Evolutionary conservation across 1,140 invertebrate species (phyloP), one percentile per base, ranked within the genome.

Genomic region (Caenorhabditis remanei): DNA sequence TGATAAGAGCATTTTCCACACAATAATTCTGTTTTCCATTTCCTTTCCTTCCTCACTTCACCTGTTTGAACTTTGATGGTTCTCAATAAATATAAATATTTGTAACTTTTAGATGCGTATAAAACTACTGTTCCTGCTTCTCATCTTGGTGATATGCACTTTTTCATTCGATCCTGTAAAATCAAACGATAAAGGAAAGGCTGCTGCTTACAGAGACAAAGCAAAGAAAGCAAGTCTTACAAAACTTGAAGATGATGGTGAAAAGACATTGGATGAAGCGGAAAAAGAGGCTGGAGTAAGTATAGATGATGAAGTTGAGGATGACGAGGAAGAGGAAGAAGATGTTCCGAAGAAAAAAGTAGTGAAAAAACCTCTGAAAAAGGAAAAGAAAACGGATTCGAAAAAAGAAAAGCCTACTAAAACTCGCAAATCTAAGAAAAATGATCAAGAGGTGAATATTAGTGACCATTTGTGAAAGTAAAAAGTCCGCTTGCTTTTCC

Each of bases 61-160:
- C 40, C 19, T 43, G 19, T 46, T 71, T 13, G 5, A 24, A 19
- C 14, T 71, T 16, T 24, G 61, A 71, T 7, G 5, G 65, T 8
- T 4, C 14, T 43, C n/a, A 0, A 6, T 7, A 63, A 63, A 8
- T 0, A 32, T 32, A n/a, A n/a, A 5, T 6, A 1, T 63, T 11
- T 3, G 4, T 11, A 40, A n/a, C 21, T 79, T 79, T 53, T 46
- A 79, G 71, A 79, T 79, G 71, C 71, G 46, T n/a, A 13, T 79
- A 41, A 48, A 50, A 16, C 14, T 79, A n/a, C 14, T 24, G 3
- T 24, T 79, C 14, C 46, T 48, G 13, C n/a, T 50, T 24, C 71
- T 79, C 46, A 50, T 50, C 71, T 79, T 79, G 71, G 71, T 50
- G 19, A n/a, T 48, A 19, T 50, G 46, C 21, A 4, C 71, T 5